Evolutionary conservation across 1,140 invertebrate genomes (phyloP).

Genomic region (Asobara japonica): DNA sequence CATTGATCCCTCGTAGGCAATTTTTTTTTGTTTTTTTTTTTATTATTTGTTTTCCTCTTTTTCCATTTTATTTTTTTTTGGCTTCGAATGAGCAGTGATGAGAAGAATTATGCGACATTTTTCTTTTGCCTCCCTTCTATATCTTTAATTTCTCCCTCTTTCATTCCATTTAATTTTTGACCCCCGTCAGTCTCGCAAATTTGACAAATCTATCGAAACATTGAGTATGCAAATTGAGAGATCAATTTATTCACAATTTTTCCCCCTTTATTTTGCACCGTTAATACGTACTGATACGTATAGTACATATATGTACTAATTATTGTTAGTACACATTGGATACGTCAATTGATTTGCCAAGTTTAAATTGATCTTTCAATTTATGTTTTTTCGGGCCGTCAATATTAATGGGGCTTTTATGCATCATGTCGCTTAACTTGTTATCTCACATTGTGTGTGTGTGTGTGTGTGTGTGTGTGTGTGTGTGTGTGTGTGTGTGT

Average conservation of each 20-base stretch:
- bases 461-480: too few species aligned
- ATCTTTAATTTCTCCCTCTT: background rate
- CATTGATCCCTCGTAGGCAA: conserved; percentile 62
- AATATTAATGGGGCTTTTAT: background rate
- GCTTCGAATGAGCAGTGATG: conserved; percentile 56
- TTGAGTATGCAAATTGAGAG: conserved; percentile 12
- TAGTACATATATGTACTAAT: background rate
- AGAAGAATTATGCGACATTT: conserved; percentile 38
- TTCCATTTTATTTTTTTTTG: conserved; percentile 56
- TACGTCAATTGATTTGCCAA: background rate
- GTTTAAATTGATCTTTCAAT: conserved; percentile 11
- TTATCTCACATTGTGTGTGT: conserved; percentile 20
- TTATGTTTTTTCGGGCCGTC: background rate
- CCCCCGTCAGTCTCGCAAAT: background rate
- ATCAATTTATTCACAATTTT: conserved; percentile 18
- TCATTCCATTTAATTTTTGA: background rate
- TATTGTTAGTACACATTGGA: background rate
- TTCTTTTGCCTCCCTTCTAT: background rate
- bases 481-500: too few species aligned
- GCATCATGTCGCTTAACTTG: background rate
- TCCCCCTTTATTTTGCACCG: background rate
- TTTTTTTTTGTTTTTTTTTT: conserved; percentile 29
- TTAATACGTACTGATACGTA: conserved; percentile 12
- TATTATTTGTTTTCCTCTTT: conserved; percentile 53
- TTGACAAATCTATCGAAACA: conserved; percentile 28